Evolutionary conservation across 1,140 invertebrate genomes (phyloP).

Genomic region (Drosophila erecta): DNA sequence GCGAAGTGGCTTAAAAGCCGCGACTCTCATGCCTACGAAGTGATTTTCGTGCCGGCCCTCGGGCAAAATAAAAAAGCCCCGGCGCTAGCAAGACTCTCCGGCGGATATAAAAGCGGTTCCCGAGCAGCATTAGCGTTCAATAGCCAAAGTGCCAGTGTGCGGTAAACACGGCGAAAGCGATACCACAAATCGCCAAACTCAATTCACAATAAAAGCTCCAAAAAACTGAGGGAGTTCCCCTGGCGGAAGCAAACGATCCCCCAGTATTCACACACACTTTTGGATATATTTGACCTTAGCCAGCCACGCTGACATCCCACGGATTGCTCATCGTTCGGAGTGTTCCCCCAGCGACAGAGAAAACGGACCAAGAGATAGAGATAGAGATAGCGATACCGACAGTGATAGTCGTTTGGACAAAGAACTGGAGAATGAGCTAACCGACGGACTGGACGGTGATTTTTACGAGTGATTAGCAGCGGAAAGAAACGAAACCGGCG

Average conservation of each 20-base stretch:
- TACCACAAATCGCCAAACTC: constrained; percentile 10
- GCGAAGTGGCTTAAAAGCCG: constrained; percentile 6
- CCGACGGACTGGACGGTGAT: constrained; percentile 40
- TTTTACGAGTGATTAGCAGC: constrained; percentile 58
- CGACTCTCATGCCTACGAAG: constrained; percentile 31
- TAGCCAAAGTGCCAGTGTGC: constrained; percentile 42
- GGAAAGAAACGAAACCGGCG: constrained; percentile 45
- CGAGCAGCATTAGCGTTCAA: constrained; percentile 47
- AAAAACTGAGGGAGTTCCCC: constrained; percentile 52
- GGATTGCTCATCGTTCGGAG: constrained; percentile 30
- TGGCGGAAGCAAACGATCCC: constrained; percentile 22
- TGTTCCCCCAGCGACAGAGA: constrained; percentile 25
- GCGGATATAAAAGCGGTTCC: constrained; percentile 61
- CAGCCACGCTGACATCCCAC: neutral
- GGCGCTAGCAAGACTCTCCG: constrained; percentile 18
- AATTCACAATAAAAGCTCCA: constrained; percentile 9
- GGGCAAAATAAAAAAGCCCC: constrained; percentile 62
- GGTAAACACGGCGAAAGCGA: constrained; percentile 21
- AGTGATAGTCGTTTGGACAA: neutral
- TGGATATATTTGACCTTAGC: constrained; percentile 54
- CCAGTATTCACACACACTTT: constrained; percentile 24
- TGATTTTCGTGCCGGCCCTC: constrained; percentile 19
- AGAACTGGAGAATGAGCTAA: constrained; percentile 25
- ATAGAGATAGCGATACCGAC: too few species aligned
- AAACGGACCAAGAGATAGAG: constrained; percentile 13